Base-by-base conservation (phyloP, 2,797 vertebrate species). In the Psittacula echo region DNA sequence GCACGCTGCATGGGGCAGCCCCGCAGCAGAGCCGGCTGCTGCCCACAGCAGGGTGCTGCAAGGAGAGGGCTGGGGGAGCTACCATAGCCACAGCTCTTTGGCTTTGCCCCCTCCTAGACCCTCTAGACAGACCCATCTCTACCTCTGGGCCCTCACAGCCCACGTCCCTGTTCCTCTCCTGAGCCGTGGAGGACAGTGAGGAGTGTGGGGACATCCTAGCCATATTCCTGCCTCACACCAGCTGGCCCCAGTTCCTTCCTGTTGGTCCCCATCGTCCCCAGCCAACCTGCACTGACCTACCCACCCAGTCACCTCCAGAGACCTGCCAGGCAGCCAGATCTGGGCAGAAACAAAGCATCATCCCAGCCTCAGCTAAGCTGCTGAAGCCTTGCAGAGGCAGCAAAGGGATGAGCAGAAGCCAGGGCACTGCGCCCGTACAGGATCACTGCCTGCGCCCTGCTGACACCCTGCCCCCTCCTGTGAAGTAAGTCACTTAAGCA, bases 281-380 rank as follows among this genome's bases (percentile, higher is more conserved):
- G n/a, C 9, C 7, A 62, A 64, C 48, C 39, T 51, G 39, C 39
- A 32, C 51, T 48, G 16, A 15, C 39, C 42, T n/a, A 8, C 6
- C 2, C 45, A 11, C 14, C 24, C 0, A 1, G 13, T 9, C 1
- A 0, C n/a, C 48, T 50, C 37, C 9, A 7, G 24, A 53, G 27
- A 29, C 1, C 2, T 18, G 41, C 11, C 1, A 1, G 45, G 45
- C 60, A 50, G 61, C 20, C 2, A 1, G 54, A 61, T 39, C 29
- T 56, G 42, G 32, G 27, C 8, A 51, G 29, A 2, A 1, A 17
- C 32, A 29, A 60, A 56, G 41, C 16, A 19, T 37, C 3, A 1
- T 51, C 41, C 34, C 42, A 65, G 50, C 10, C 24, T 19, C 3
- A 0, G 30, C 0, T 0, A 27, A 50, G 67, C 64, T 11, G 2